phyloP scores from a whole-genome alignment of 2,888 invertebrate species.

The Seira musarum region DNA sequence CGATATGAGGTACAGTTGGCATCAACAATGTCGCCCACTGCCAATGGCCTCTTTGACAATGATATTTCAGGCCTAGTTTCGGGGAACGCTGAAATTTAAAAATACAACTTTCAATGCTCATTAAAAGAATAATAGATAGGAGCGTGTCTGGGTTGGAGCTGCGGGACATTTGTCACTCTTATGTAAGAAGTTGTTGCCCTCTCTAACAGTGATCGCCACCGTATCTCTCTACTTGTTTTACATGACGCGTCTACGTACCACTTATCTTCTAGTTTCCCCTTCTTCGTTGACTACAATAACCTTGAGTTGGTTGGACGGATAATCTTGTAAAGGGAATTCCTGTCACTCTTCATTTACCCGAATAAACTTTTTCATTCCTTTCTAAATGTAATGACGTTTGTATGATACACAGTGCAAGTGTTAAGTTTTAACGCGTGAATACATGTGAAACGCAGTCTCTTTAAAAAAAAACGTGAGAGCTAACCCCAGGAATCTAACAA shows the following conservation, averaged over 20 bases:
- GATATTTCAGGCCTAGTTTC: conserved; percentile 55
- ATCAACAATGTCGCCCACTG: conserved; percentile 58
- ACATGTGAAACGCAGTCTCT: no score
- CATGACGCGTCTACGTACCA: conserved; percentile 21
- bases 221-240: not conserved
- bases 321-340: conserved; percentile 44
- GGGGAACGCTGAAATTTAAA: conserved; percentile 50
- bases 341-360: conserved; percentile 48
- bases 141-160: no score
- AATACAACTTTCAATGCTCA: no score
- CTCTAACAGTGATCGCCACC: no score
- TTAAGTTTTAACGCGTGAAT: not conserved
- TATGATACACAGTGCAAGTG: not conserved
- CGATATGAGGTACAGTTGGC: conserved; percentile 64
- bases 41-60: conserved; percentile 47
- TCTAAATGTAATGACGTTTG: conserved; percentile 1
- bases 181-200: not conserved
- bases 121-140: no score
- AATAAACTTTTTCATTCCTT: conserved; percentile 2
- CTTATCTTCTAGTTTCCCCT: not conserved
- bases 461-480: no score
- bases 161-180: no score
- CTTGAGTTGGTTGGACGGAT: conserved; percentile 28
- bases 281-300: not conserved
- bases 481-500: no score